Evolutionary conservation across 2,797 vertebrate genomes (phyloP).

Genomic region (Lithobates sylvaticus): DNA sequence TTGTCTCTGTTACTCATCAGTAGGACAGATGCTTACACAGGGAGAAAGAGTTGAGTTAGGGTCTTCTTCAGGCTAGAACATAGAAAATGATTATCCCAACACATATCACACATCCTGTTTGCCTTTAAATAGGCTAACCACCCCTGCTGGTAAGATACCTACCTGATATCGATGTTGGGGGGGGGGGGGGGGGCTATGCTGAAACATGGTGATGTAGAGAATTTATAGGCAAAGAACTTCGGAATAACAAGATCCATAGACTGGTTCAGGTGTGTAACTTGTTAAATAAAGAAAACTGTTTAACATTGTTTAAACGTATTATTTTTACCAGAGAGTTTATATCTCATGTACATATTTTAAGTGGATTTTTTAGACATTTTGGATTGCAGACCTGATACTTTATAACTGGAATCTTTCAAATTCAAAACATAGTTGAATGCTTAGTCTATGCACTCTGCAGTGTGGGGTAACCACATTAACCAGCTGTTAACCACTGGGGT

Average conservation of each 20-base stretch:
- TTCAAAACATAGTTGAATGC: background rate
- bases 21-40: too few species aligned
- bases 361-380: background rate
- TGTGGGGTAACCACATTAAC: conserved; percentile 32
- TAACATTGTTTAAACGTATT: too few species aligned
- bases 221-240: too few species aligned
- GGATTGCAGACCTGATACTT: background rate
- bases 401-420: background rate
- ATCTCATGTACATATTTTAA: background rate
- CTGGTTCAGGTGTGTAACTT: background rate
- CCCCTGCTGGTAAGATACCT: too few species aligned
- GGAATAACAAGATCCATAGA: background rate
- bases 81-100: background rate
- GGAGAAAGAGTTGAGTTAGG: too few species aligned
- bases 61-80: background rate
- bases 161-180: too few species aligned
- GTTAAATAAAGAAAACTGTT: background rate
- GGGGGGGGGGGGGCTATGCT: too few species aligned
- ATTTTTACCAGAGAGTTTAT: background rate
- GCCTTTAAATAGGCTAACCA: background rate
- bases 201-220: too few species aligned
- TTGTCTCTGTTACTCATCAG: background rate
- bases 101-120: background rate
- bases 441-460: background rate
- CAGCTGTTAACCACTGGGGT: conserved; percentile 4